Conservation (phyloP, 92 coral and sea anemone genomes). For the Palythoa grandis region DNA sequence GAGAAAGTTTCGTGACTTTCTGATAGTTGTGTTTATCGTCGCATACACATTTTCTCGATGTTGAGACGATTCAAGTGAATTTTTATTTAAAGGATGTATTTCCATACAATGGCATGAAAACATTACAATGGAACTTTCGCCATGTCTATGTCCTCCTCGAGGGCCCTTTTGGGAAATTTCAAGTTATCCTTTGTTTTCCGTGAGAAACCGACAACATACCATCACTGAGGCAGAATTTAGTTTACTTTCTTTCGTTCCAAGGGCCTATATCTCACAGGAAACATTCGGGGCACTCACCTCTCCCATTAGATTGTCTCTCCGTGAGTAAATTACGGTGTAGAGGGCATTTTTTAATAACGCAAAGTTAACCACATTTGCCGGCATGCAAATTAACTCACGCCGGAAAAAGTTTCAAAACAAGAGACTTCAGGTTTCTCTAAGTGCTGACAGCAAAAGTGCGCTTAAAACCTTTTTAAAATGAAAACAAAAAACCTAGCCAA, state of each 20-base stretch:
- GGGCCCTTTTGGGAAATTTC: constrained; percentile 19
- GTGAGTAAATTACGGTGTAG: constrained; percentile 43
- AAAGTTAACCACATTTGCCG: constrained; percentile 46
- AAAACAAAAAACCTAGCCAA: neutral
- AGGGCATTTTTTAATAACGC: constrained; percentile 41
- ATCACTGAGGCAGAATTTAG: constrained; percentile 37
- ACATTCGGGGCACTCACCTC: constrained; percentile 35
- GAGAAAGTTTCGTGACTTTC: constrained; percentile 38
- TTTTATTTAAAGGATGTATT: neutral
- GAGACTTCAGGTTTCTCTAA: constrained; percentile 2
- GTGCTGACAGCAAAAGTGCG: neutral
- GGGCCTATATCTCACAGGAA: constrained; percentile 51
- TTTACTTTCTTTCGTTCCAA: constrained; percentile 28
- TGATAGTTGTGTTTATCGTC: constrained; percentile 6
- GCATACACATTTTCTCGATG: neutral
- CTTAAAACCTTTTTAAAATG: neutral
- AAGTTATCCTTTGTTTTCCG: constrained; percentile 36
- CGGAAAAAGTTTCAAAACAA: constrained; percentile 26
- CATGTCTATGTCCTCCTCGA: constrained; percentile 8
- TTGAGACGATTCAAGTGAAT: neutral
- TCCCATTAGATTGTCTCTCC: constrained; percentile 49
- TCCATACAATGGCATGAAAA: neutral
- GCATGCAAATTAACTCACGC: constrained; percentile 46
- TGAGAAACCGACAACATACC: constrained; percentile 54
- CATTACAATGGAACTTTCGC: constrained; percentile 5